A percentile compares a stretch with the other conserved stretches of the same genome.
These are phyloP conservation scores for Dendroctonus ponderosae DNA, from an alignment of 1,140 invertebrate genomes.

Conservation along the genomic window DNA sequence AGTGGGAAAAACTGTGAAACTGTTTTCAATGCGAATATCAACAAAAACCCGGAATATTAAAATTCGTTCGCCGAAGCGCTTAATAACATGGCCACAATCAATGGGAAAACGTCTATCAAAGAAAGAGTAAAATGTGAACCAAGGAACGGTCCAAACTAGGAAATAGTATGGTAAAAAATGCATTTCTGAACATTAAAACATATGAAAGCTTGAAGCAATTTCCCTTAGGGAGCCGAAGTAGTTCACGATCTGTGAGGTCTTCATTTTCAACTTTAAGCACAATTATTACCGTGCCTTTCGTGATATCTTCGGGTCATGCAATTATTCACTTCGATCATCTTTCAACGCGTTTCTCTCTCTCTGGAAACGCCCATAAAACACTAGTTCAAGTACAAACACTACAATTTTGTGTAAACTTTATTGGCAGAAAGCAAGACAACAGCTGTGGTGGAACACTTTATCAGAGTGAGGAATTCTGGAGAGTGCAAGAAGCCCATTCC, in stretches of 20 bases:
- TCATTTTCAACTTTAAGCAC: not conserved
- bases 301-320: constrained; percentile 9
- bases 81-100: too few relatives aligned
- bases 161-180: too few relatives aligned
- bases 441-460: constrained; percentile 58
- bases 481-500: constrained; percentile 62
- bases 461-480: constrained; percentile 59
- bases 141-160: too few relatives aligned
- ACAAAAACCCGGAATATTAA: too few relatives aligned
- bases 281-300: not conserved
- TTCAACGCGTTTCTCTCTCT: not conserved
- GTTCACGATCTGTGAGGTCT: constrained; percentile 14
- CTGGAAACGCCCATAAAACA: too few relatives aligned
- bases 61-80: too few relatives aligned
- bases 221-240: not conserved
- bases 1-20: too few relatives aligned
- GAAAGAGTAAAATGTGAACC: too few relatives aligned
- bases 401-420: constrained; percentile 1
- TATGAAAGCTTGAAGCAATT: not conserved
- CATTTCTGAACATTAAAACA: too few relatives aligned
- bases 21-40: too few relatives aligned
- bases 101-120: too few relatives aligned
- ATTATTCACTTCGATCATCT: constrained; percentile 12
- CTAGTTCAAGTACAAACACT: too few relatives aligned
- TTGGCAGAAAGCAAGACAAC: constrained; percentile 38